phyloP scores from a whole-genome alignment of 1,140 invertebrate genomes.

The Zaprionus capensis region DNA sequence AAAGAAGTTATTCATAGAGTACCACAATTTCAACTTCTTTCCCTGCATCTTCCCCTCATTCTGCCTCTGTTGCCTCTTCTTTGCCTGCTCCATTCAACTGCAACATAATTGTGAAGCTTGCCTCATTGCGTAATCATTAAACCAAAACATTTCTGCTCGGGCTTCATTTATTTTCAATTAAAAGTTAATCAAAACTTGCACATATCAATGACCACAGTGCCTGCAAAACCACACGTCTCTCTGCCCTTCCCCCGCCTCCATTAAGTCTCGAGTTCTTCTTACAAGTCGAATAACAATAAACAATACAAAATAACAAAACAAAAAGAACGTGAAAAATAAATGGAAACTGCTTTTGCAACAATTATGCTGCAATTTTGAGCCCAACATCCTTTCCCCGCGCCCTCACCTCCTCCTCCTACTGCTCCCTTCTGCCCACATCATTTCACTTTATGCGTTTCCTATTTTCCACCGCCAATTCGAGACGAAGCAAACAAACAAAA shows the following conservation, averaged over 20 bases:
- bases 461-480: slow-evolving; percentile 50
- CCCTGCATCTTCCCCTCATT: neutral
- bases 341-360: slow-evolving; percentile 61
- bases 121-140: slow-evolving; percentile 53
- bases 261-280: neutral
- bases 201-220: slow-evolving; percentile 47
- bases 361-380: slow-evolving; percentile 66
- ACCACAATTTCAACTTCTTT: neutral
- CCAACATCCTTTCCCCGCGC: neutral
- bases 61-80: neutral
- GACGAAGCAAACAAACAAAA: slow-evolving; percentile 37
- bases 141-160: slow-evolving; percentile 38
- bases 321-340: slow-evolving; percentile 11
- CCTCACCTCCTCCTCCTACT: neutral
- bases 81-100: neutral
- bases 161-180: slow-evolving; percentile 72
- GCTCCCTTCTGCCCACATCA: slow-evolving; percentile 7
- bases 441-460: slow-evolving; percentile 62
- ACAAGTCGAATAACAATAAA: slow-evolving; percentile 13
- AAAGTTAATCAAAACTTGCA: slow-evolving; percentile 72
- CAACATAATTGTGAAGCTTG: slow-evolving; percentile 2
- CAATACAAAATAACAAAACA: slow-evolving; percentile 6
- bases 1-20: neutral
- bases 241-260: neutral
- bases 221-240: neutral